A percentile compares a stretch with the other conserved stretches of the same genome.
phyloP scores from a whole-genome alignment of 37 sponge, comb jelly and placozoan genomes.

The Ianthella basta region DNA sequence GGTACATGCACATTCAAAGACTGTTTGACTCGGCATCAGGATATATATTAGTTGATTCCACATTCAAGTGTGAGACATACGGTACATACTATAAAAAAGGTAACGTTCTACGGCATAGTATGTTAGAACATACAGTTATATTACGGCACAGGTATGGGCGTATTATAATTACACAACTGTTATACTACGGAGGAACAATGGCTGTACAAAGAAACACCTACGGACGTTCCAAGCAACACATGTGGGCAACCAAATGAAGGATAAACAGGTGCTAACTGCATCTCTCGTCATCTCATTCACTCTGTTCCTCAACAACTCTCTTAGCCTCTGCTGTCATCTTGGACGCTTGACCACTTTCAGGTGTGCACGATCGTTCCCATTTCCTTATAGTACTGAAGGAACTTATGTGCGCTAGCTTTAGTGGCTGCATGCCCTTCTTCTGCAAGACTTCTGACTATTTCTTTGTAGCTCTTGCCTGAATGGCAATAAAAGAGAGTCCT shows the following conservation, averaged over 20 bases:
- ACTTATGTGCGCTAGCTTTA: background rate
- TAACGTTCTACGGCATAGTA: conserved; percentile 2
- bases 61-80: too few relatives aligned
- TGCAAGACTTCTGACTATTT: background rate
- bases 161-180: background rate
- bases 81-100: background rate
- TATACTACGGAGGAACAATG: background rate
- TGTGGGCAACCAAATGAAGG: background rate
- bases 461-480: conserved; percentile 4
- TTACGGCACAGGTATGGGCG: background rate
- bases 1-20: too few relatives aligned
- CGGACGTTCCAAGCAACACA: background rate
- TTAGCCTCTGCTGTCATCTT: background rate
- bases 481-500: conserved; percentile 1
- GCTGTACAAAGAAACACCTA: background rate
- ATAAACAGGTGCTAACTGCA: background rate
- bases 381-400: background rate
- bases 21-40: too few relatives aligned
- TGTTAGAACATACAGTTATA: background rate
- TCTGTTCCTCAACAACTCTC: background rate
- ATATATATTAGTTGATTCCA: too few relatives aligned
- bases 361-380: background rate
- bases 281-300: background rate
- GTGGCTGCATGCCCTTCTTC: background rate
- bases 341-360: background rate